These are phyloP conservation scores for Heliconius sara DNA, from an alignment of 2,888 invertebrate species.

Conservation along the genomic window DNA sequence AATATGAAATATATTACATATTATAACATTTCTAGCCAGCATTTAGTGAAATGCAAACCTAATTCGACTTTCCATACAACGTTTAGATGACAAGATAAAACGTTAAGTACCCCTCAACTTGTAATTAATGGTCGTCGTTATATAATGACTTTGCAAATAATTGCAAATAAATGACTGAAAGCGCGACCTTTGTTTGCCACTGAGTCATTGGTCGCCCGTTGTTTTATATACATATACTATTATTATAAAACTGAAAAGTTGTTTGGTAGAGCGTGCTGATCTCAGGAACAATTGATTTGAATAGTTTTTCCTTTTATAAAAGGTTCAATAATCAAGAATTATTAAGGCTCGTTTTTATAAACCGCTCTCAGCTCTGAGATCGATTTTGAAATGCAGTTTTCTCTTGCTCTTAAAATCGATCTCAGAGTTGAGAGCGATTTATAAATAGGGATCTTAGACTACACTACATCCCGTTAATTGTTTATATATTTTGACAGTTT, in stretches of 20 bases:
- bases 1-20: neutral
- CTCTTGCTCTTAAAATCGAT: too few relatives aligned
- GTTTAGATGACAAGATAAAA: slow-evolving; percentile 39
- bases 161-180: slow-evolving; percentile 36
- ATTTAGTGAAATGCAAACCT: slow-evolving; percentile 13
- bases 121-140: slow-evolving; percentile 34
- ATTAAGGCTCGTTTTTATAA: too few relatives aligned
- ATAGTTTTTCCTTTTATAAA: neutral
- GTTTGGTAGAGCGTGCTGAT: neutral
- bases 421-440: too few relatives aligned
- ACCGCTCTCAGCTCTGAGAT: too few relatives aligned
- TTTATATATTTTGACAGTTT: too few relatives aligned
- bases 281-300: neutral
- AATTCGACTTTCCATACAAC: slow-evolving; percentile 13
- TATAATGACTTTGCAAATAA: slow-evolving; percentile 34
- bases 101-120: slow-evolving; percentile 34
- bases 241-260: neutral
- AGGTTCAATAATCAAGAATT: neutral
- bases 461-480: too few relatives aligned
- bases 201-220: slow-evolving; percentile 7
- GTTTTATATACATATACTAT: neutral
- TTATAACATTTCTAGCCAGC: neutral
- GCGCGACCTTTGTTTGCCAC: slow-evolving; percentile 24
- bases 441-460: too few relatives aligned
- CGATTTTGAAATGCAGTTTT: too few relatives aligned